Evolutionary conservation across 2,888 invertebrate species (phyloP), one percentile per base, ranked within the genome.

Genomic region (Drosophila parthenogenetica): DNA sequence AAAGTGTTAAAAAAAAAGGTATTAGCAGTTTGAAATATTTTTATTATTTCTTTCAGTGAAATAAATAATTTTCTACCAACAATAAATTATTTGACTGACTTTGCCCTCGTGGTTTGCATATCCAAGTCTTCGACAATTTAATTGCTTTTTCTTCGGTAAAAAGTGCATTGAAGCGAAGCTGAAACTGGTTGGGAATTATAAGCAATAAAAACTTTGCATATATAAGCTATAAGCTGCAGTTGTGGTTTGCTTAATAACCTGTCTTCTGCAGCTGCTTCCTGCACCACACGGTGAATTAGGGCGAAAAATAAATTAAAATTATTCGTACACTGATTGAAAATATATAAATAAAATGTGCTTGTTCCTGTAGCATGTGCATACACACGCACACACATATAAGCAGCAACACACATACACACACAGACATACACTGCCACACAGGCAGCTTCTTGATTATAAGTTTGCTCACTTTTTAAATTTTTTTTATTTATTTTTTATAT

Each of bases 291-390:
- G 49, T 51, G 42, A 63, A 70, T 63, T 50, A 70, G 64, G 58
- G 64, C 71, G 64, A 43, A 70, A 70, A 70, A 71, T 71, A 49
- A 70, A 63, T 48, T 19, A 42, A 55, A 22, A 60, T 40, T 42
- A 51, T 19, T 13, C 22, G 46, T 32, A 39, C 29, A 25, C 43
- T 69, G 39, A 69, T 69, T 57, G 55, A 70, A 40, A 70, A 29
- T 5, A 61, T 59, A 39, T 35, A 67, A 73, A 55, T 76, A 58
- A 59, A 55, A 69, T 58, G 57, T 57, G 51, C 19, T 43, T 48
- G 37, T 59, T 42, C 39, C 42, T 54, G 17, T 46, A 7, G 32
- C 25, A 19, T 22, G 39, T 55, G 35, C 19, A 17, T 35, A 16
- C n/a, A 3, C 3, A 22, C 19, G 17, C 32, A n/a, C 39, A 17